Evolutionary conservation across 2,797 vertebrate genomes (phyloP).

Genomic region (Poecile montanus): DNA sequence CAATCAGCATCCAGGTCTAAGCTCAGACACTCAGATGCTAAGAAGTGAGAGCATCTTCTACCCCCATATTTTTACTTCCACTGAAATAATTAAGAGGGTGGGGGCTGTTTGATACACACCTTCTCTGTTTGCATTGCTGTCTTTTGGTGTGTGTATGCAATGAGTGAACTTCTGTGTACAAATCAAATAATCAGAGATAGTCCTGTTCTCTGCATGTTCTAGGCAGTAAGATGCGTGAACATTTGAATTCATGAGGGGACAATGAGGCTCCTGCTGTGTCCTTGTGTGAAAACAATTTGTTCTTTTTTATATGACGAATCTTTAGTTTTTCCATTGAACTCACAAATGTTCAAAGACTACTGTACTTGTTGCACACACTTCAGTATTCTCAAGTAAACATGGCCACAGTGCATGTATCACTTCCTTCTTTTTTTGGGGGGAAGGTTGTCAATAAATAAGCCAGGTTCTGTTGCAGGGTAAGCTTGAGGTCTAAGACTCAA

Average conservation of each 20-base stretch:
- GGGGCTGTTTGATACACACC: background rate
- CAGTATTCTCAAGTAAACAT: background rate
- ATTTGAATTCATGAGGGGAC: background rate
- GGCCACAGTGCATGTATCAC: rapidly evolving
- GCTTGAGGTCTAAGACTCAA: background rate
- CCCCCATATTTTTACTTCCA: background rate
- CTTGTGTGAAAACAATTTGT: background rate
- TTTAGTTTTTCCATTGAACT: background rate
- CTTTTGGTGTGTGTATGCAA: background rate
- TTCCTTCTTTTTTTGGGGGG: background rate
- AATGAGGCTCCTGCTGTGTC: background rate
- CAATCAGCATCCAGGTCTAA: background rate
- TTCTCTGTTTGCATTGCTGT: background rate
- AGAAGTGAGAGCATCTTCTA: background rate
- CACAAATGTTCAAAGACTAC: background rate
- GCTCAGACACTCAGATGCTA: background rate
- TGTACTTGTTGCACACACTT: background rate
- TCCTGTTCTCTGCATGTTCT: background rate
- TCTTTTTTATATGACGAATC: background rate
- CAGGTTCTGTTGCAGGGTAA: background rate
- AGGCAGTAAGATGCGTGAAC: background rate
- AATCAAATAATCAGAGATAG: background rate
- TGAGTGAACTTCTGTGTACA: background rate
- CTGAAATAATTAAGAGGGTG: background rate
- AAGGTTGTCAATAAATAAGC: background rate